Evolutionary conservation across 1,140 invertebrate species (phyloP).

Genomic region (Micrasema longulum): DNA sequence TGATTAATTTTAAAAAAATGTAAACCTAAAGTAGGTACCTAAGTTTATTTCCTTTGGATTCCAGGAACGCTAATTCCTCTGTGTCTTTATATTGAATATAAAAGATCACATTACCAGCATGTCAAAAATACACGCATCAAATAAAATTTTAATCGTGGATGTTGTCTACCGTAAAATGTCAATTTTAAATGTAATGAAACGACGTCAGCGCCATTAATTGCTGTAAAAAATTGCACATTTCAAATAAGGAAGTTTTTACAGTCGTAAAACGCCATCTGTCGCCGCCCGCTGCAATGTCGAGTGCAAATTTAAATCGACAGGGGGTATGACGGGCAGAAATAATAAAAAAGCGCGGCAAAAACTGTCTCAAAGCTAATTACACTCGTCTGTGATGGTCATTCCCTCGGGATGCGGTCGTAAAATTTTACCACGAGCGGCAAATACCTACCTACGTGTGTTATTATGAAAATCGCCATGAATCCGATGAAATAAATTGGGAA

Average conservation of each 20-base stretch:
- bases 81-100: too few relatives aligned
- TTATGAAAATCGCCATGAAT: conserved; percentile 13
- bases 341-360: conserved; percentile 29
- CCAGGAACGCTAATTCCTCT: too few relatives aligned
- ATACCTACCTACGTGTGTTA: background rate
- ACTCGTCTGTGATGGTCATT: conserved; percentile 12
- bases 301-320: conserved; percentile 38
- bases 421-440: conserved; percentile 14
- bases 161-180: too few relatives aligned
- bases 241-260: conserved; percentile 4
- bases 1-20: too few relatives aligned
- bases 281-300: conserved; percentile 5
- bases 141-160: too few relatives aligned
- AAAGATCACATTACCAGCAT: too few relatives aligned
- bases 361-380: conserved; percentile 37
- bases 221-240: conserved; percentile 15
- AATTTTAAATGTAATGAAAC: too few relatives aligned
- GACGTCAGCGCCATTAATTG: conserved; percentile 3
- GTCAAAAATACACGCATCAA: too few relatives aligned
- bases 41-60: too few relatives aligned
- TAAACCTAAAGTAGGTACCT: too few relatives aligned
- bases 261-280: conserved; percentile 18
- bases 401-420: conserved; percentile 7
- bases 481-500: conserved; percentile 43
- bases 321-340: conserved; percentile 26